phyloP scores from a whole-genome alignment of 2,888 invertebrate species.

The Anthrax anthrax region DNA sequence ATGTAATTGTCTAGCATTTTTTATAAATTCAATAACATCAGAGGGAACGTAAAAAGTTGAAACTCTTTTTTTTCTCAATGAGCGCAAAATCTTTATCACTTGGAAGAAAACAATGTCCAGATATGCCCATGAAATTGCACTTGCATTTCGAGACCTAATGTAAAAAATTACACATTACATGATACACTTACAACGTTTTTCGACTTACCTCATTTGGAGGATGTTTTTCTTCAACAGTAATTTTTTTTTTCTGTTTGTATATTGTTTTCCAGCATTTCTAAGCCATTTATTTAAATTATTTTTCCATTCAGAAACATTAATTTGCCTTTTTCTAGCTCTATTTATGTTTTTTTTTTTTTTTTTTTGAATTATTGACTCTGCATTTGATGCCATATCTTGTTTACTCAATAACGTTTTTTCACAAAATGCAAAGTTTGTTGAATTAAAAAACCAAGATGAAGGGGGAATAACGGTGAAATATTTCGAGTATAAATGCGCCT shows the following conservation, averaged over 20 bases:
- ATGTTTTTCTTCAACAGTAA: not conserved
- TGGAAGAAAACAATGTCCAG: not conserved
- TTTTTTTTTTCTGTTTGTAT: not conserved
- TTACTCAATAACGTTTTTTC: too few species aligned
- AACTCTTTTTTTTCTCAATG: not conserved
- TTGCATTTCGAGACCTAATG: not conserved
- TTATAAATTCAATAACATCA: too few species aligned
- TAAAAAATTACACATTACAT: not conserved
- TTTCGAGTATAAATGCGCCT: too few species aligned
- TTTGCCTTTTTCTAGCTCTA: not conserved
- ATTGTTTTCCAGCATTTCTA: not conserved
- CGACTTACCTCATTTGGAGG: not conserved
- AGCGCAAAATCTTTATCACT: not conserved
- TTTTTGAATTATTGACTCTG: too few species aligned
- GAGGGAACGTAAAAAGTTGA: too few species aligned
- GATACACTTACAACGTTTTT: not conserved
- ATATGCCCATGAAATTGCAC: not conserved
- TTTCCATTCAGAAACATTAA: not conserved
- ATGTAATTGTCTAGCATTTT: too few species aligned
- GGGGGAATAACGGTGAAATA: too few species aligned
- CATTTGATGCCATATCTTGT: too few species aligned
- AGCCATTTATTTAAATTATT: not conserved
- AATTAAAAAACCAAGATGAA: too few species aligned
- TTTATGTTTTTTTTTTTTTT: too few species aligned
- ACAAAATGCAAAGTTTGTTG: too few species aligned